These are phyloP conservation scores for Passer montanus DNA, from an alignment of 2,113 vertebrate species.

Conservation along the genomic window DNA sequence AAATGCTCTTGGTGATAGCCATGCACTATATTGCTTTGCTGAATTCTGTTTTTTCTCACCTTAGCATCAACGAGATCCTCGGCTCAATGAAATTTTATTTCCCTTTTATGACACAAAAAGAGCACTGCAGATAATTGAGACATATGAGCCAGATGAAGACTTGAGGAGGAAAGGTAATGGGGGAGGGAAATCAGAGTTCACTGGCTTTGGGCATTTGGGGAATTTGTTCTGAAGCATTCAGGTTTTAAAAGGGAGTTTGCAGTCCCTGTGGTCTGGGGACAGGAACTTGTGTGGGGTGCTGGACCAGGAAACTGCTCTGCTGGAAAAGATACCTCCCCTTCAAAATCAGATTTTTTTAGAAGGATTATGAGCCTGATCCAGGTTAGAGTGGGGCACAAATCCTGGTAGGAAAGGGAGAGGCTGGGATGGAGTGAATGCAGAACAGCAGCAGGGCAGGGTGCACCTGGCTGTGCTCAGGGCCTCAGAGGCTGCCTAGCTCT, in stretches of 20 bases:
- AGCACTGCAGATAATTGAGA: constrained; percentile 96
- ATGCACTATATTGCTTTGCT: constrained; percentile 41
- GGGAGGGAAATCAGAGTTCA: not conserved
- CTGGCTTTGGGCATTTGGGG: not conserved
- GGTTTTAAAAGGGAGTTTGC: not conserved
- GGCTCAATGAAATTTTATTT: constrained; percentile 98
- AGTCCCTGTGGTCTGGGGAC: not conserved
- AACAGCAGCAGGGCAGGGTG: not conserved
- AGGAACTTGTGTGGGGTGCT: not conserved
- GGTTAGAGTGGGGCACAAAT: not conserved
- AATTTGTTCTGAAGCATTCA: not conserved
- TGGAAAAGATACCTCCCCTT: not conserved
- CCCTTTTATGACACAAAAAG: constrained; percentile 97
- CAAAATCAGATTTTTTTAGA: not conserved
- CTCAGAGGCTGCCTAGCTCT: not conserved
- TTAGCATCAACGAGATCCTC: constrained; percentile 96
- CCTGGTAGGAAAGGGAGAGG: not conserved
- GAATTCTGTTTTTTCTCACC: constrained; percentile 70
- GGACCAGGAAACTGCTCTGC: not conserved
- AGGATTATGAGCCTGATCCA: not conserved
- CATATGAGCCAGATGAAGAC: constrained; percentile 91
- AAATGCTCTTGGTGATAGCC: constrained; percentile 29
- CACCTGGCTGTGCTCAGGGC: not conserved
- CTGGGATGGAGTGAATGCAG: not conserved
- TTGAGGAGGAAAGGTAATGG: constrained; percentile 90